Evolutionary conservation across 2,113 vertebrate genomes (phyloP), one percentile per base, ranked within the genome.

Genomic region (Sceloporus undulatus): DNA sequence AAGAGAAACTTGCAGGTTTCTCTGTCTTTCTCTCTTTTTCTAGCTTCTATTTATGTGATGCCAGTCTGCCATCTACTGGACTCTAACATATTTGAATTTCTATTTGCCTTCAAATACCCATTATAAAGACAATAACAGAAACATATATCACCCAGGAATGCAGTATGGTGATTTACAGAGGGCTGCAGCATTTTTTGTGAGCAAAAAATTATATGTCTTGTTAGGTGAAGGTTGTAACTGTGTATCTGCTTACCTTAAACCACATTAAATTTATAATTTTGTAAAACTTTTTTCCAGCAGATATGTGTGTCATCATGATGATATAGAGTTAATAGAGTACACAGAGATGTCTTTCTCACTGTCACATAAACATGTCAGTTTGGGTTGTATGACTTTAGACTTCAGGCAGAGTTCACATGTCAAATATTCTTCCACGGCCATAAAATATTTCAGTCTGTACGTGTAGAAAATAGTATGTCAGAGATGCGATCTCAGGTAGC

Each of bases 1-100:
- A 19, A 62, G 16, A 62, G 13, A 62, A 14, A 14, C 18, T 2
- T 62, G 59, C 4, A 62, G 59, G 16, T 62, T 14, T 62, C 16
- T 18, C 59, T 16, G 0, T 16, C 9, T 16, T 16, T 16, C 10
- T 59, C 56, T 16, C 56, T 10, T 16, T 16, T 59, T 59, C 56
- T 62, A 65, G 40, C 9, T 79, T 56, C 16, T 23, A 59, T 34
- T 27, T n/a, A 3, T 19, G 4, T 23, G 54, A 65, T n/a, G 23
- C 77, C 40, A 78, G 62, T 4, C 48, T 86, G 88, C 88, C 88
- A 86, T 27, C 74, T 83, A 71, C 54, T 21, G 14, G 78, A 62
- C 1, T 1, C 25, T 34, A 40, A 82, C 66, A 54, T 23, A 0
- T 25, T 29, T 8, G 0, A 27, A 4, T 9, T 62, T n/a, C 56